Base-by-base conservation (phyloP, 2,888 invertebrate species). In the Mamestra brassicae region DNA sequence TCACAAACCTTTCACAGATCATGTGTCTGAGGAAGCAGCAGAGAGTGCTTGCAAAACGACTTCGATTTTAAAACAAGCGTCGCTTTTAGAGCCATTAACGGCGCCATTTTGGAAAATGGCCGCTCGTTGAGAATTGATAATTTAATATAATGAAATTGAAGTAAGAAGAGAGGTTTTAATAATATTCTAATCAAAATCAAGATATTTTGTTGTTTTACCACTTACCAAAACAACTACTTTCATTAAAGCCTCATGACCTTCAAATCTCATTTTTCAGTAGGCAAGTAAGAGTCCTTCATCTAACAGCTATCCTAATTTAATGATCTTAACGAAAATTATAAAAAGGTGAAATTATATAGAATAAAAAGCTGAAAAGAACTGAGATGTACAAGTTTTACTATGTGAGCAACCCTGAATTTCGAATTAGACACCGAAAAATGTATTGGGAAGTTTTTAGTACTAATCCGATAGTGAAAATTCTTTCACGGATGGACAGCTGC, bases 1-100 rank as follows among this genome's bases (percentile, higher is more conserved):
- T 52, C 6, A 52, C 52, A 52, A 92, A 96, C 78, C 95, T 95
- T 17, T 90, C 81, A 95, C 94, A 95, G 17, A 96, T 95, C 93
- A 95, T 94, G 10, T 92, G 91, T 11, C 95, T 88, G 3, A 96
- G 90, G 64, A 92, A 93, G 3, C 87, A 90, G 77, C 95, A 95
- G 2, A 96, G 83, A 0, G 55, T 94, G 93, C 54, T 92, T 82
- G 76, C 93, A 94, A 71, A 92, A 95, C 0, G 80, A 78, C 11
- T 88, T 88, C 0, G 90, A 89, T 71, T 92, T 92, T 0, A 61
- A 45, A 4, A 76, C 26, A 4, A 90, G 78, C 3, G 65, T 68
- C 0, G 47, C 38, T 34, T 73, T 78, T 0, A 84, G n/a, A 5
- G 52, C 55, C 38, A 76, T 78, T 3, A 55, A 71, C 7, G 50